phyloP scores from a whole-genome alignment of 2,797 vertebrate species.

The Esox masquinongy region DNA sequence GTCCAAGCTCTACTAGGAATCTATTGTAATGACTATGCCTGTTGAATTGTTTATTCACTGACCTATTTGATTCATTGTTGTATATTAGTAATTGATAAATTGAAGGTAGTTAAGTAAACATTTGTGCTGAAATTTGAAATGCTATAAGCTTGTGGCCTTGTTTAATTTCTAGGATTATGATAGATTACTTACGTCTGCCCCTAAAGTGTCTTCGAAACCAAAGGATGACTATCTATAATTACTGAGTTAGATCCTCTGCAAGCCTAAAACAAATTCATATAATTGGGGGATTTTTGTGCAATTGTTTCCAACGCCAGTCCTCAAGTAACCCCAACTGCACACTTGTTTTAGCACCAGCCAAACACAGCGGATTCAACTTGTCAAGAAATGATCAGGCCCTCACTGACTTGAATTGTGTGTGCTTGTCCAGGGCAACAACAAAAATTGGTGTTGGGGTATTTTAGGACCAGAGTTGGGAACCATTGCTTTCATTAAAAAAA shows the following conservation, averaged over 20 bases:
- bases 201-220: slow-evolving; percentile 46
- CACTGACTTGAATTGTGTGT: background rate
- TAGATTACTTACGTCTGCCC: background rate
- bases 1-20: slow-evolving; percentile 40
- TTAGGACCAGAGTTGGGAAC: no score
- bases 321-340: background rate
- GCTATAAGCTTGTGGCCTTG: slow-evolving; percentile 64
- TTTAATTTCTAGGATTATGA: slow-evolving; percentile 21
- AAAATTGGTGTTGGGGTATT: no score
- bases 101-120: slow-evolving; percentile 27
- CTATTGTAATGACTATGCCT: slow-evolving; percentile 69
- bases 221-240: slow-evolving; percentile 43
- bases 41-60: slow-evolving; percentile 27
- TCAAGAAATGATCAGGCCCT: slow-evolving; percentile 1
- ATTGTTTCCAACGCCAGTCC: background rate
- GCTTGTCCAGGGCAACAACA: background rate
- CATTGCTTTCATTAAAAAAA: no score
- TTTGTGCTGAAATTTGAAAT: slow-evolving; percentile 33
- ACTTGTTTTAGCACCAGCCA: background rate
- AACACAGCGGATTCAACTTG: no score
- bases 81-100: slow-evolving; percentile 34
- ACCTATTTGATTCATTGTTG: slow-evolving; percentile 30
- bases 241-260: slow-evolving; percentile 14
- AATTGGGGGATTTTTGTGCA: slow-evolving; percentile 8
- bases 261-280: background rate